Conservation (phyloP, 2,113 vertebrate genomes). For the Patagioenas fasciata region DNA sequence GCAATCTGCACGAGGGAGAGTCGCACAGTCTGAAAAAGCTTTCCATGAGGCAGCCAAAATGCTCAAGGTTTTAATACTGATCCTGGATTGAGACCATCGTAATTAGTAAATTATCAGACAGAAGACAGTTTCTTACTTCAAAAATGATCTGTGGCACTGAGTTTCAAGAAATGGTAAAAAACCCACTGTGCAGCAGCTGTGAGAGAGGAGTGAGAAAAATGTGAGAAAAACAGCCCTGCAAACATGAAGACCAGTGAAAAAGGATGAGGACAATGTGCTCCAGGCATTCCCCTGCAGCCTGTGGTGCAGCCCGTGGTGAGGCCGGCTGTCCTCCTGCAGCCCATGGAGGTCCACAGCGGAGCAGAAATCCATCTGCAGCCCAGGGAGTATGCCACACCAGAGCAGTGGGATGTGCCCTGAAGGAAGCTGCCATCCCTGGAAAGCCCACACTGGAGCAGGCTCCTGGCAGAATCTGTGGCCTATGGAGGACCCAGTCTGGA, state of each 20-base stretch:
- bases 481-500: rapidly evolving
- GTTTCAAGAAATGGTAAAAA: background rate
- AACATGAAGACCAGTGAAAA: background rate
- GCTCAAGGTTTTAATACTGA: background rate
- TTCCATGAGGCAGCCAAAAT: background rate
- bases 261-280: background rate
- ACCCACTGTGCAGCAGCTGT: background rate
- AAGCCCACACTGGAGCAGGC: background rate
- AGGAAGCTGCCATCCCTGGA: background rate
- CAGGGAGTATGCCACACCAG: rapidly evolving
- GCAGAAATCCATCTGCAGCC: background rate
- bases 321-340: background rate
- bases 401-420: background rate
- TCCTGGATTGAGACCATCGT: background rate
- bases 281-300: background rate
- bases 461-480: background rate
- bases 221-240: background rate
- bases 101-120: background rate
- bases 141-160: no score
- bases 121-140: no score
- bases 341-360: rapidly evolving
- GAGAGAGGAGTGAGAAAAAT: background rate
- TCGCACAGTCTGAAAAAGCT: background rate
- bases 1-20: background rate
- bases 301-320: no score